Percentiles rank a stretch among this genome's conserved stretches.
Conservation (phyloP, 2,797 vertebrate genomes). For the Lithobates sylvaticus region DNA sequence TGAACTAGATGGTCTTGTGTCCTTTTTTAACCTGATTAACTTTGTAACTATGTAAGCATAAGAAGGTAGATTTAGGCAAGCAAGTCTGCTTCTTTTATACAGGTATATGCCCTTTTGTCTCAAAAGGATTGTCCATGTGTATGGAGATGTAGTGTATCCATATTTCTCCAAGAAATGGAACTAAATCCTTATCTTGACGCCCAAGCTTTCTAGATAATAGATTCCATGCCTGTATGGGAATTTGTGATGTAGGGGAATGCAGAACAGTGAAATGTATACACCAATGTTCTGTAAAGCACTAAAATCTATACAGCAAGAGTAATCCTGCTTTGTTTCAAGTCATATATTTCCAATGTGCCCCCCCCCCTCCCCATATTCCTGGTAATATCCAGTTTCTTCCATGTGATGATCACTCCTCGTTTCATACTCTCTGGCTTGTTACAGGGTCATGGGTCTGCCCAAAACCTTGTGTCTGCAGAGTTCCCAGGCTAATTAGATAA, state of each 20-base stretch:
- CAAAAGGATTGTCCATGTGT: background rate
- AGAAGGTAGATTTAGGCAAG: background rate
- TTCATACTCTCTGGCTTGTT: constrained; percentile 36
- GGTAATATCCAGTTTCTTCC: constrained; percentile 34
- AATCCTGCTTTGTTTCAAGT: constrained; percentile 34
- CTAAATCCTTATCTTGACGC: background rate
- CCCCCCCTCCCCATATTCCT: constrained; percentile 9
- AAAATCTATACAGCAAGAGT: constrained; percentile 20
- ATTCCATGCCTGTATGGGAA: background rate
- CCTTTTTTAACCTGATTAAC: too few species aligned
- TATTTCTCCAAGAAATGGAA: background rate
- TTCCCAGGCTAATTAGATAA: constrained; percentile 54
- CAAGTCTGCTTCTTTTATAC: too few species aligned
- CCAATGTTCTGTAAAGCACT: constrained; percentile 11
- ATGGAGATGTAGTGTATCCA: background rate
- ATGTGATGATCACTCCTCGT: constrained; percentile 44
- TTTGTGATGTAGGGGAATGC: background rate
- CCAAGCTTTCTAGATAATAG: background rate
- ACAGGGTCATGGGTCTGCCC: constrained; percentile 46
- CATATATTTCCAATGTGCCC: background rate
- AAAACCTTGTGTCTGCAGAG: constrained; percentile 20
- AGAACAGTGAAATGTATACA: constrained; percentile 9
- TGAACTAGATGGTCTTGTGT: too few species aligned
- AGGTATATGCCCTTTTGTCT: too few species aligned
- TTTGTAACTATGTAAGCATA: background rate